Evolutionary conservation across 2,113 vertebrate species (phyloP), one percentile per base, ranked within the genome.

Genomic region (Psammodynastes pulverulentus): DNA sequence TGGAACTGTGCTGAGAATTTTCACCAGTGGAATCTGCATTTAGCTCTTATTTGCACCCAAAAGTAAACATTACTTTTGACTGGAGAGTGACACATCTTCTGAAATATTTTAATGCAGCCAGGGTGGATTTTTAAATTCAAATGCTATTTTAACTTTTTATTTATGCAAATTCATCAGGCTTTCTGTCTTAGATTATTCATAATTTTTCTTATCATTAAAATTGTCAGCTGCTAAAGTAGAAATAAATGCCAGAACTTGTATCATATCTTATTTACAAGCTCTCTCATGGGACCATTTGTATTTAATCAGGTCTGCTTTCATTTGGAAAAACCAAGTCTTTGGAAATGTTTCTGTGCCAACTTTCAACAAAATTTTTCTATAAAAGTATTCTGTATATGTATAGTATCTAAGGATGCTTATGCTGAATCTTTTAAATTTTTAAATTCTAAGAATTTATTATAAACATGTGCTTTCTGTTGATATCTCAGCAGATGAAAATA

Each of bases 61-160:
- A 15, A 90, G 72, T 88, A 89, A 51, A 51, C 34, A 91, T 6
- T 91, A 84, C 79, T 88, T 58, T 58, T 86, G 85, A 94, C 48
- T 92, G 91, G 90, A 93, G 86, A 93, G 12, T 51, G 43, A 93
- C 4, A 29, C 88, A 0, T 0, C 89, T 93, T 79, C 56, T 56
- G 94, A 90, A 53, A 88, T 58, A 79, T 15, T 91, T 92, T 94
- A 48, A 10, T 49, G 84, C 43, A 19, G 2, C 92, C 89, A 86
- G 90, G 87, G 19, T 5, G 90, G 89, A 21, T 4, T 93, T 94
- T 89, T 94, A 58, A 90, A 88, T 93, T 93, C 53, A 9, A 86
- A 90, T 94, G 48, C 56, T 95, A 88, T 10, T 86, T 56, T 26
- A 58, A 94, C 17, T 45, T 53, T 54, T 94, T 93, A 54, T 89